A percentile compares a stretch with the other conserved stretches of the same genome.
phyloP scores from a whole-genome alignment of 2,888 invertebrate species.

The Lepidochitona cinerea region DNA sequence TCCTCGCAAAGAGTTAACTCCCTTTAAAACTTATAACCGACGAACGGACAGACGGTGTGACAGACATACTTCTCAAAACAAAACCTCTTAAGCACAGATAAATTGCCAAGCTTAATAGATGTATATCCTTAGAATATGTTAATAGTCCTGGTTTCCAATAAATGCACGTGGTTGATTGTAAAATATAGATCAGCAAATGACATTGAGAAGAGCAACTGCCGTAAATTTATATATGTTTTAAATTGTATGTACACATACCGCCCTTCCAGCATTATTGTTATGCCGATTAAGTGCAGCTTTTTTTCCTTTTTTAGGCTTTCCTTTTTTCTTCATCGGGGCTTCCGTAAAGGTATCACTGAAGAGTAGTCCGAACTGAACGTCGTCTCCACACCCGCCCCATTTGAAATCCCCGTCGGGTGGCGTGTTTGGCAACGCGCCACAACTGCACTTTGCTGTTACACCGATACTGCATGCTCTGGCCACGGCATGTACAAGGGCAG shows the following conservation, averaged over 20 bases:
- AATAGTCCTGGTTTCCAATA: no score
- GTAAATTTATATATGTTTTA: no score
- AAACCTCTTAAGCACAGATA: no score
- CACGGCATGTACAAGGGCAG: slow-evolving; percentile 82
- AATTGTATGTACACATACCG: slow-evolving; percentile 73
- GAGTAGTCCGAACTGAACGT: slow-evolving; percentile 70
- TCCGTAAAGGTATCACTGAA: slow-evolving; percentile 69
- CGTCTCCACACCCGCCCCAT: slow-evolving; percentile 91
- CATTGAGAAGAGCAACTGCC: no score
- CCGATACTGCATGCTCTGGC: slow-evolving; percentile 86
- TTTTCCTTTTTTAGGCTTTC: slow-evolving; percentile 38
- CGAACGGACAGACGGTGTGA: no score
- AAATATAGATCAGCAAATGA: no score
- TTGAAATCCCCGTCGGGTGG: slow-evolving; percentile 82
- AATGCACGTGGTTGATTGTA: no score
- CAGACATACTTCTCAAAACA: no score
- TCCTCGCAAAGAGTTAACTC: no score
- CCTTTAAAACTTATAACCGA: no score
- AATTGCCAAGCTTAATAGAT: no score
- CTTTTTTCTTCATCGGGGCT: slow-evolving; percentile 43
- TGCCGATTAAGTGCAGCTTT: slow-evolving; percentile 79
- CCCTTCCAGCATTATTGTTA: slow-evolving; percentile 85
- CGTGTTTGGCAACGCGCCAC: slow-evolving; percentile 81
- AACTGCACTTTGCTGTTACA: slow-evolving; percentile 82
- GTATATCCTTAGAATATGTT: no score